These are phyloP conservation scores for Lacerta agilis DNA, from an alignment of 2,797 vertebrate genomes.

Conservation along the genomic window DNA sequence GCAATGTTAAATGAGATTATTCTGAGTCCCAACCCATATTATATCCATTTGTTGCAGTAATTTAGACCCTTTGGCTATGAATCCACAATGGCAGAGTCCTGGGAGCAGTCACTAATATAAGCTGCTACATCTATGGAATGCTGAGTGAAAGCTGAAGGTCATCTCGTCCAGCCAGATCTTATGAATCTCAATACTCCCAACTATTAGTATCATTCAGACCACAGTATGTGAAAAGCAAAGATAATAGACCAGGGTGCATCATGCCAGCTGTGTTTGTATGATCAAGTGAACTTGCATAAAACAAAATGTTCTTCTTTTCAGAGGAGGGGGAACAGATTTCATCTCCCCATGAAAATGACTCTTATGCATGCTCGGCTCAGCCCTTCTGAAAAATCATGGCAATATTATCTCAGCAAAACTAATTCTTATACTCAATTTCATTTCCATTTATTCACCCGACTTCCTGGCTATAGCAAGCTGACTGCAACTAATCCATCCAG, in stretches of 20 bases:
- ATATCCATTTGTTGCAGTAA: constrained; percentile 13
- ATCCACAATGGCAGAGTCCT: neutral
- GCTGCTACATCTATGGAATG: neutral
- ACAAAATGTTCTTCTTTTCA: neutral
- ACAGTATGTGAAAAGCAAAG: neutral
- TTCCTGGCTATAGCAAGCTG: neutral
- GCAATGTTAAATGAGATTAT: neutral
- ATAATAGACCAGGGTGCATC: neutral
- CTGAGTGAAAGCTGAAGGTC: neutral
- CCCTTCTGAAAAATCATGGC: neutral
- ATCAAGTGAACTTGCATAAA: neutral
- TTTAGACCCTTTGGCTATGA: neutral
- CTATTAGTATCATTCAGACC: neutral
- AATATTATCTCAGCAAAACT: neutral
- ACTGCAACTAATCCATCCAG: neutral
- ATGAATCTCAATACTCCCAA: neutral
- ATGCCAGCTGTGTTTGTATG: neutral
- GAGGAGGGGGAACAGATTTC: neutral
- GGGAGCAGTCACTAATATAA: neutral
- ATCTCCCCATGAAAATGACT: neutral
- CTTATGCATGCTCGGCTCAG: neutral
- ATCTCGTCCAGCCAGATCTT: neutral
- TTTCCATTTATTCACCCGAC: neutral
- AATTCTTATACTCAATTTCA: neutral
- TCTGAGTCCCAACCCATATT: neutral